Evolutionary conservation across 2,888 invertebrate species (phyloP), one percentile per base, ranked within the genome.

Genomic region (Brachypterus glaber): DNA sequence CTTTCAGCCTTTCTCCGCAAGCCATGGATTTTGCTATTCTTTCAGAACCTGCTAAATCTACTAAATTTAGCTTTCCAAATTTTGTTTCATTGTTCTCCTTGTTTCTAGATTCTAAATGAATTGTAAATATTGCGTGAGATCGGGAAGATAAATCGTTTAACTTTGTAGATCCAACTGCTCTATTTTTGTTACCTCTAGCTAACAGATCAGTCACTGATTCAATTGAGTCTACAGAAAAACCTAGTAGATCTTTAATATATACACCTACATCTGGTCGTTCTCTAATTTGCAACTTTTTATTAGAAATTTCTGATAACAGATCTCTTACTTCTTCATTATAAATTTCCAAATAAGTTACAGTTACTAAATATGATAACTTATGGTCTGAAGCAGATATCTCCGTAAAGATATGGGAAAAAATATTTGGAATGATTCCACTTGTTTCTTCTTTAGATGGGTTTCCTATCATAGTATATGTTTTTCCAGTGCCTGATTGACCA

Each of bases 291-390:
- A 92, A 68, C 50, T 82, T 79, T 24, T 46, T 77, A 45, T 78
- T 78, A 2, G 55, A 51, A 51, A 76, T 77, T 46, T 78, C 79
- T n/a, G 57, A 53, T 3, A 96, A 70, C 21, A 97, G 70, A 68
- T 97, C 96, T 15, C 93, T 76, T 0, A 96, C 89, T 65, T 96
- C 93, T 64, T 97, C 97, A 63, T 97, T 96, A 67, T 96, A 97
- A 40, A 97, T 96, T 70, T 97, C 96, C 66, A 96, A 70, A 63
- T 95, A 97, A 0, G 95, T 93, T 4, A 95, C 93, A 45, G 95
- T 79, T 4, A 97, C 93, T 32, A 95, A 69, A 65, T 96, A 97
- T 55, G 89, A 80, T 56, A 77, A 74, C 50, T 82, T 76, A 43
- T 72, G 68, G 2, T 77, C 72, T 1, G 91, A 87, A 57, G 88